phyloP scores from a whole-genome alignment of 2,113 vertebrate genomes.

The Podiceps cristatus region DNA sequence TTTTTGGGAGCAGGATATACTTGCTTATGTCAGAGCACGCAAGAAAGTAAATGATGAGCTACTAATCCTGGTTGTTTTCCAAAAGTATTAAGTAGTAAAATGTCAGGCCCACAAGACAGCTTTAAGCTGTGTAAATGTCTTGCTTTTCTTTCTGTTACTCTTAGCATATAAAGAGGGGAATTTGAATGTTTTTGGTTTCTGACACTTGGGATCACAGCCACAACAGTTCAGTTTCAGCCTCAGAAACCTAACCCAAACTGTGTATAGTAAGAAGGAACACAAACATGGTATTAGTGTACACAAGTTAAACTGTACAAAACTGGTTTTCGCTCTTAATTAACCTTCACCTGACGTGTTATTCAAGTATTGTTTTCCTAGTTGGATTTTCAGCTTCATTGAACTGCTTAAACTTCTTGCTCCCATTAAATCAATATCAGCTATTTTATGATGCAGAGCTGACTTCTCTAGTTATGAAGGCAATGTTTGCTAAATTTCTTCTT shows the following conservation, averaged over 20 bases:
- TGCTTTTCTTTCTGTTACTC: not conserved
- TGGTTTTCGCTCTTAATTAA: conserved; percentile 30
- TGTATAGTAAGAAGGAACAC: not conserved
- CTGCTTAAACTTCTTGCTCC: not conserved
- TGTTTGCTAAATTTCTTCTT: not conserved
- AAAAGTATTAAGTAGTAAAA: not conserved
- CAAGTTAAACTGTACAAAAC: not conserved
- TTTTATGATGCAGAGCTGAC: not conserved
- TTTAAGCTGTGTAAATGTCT: not conserved
- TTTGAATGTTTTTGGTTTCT: not conserved
- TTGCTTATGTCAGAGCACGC: not conserved
- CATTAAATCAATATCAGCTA: not conserved
- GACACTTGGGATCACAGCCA: not conserved
- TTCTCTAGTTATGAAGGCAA: not conserved
- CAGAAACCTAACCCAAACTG: not conserved
- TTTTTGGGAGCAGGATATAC: not conserved
- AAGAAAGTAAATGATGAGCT: not conserved
- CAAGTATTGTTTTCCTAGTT: not conserved
- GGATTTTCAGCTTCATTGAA: conserved; percentile 38
- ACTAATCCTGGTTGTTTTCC: not conserved
- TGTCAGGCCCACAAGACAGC: not conserved
- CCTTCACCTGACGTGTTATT: not conserved
- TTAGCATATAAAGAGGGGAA: not conserved
- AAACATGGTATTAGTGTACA: not conserved
- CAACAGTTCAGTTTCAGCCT: not conserved